Base-by-base conservation (phyloP, 2,113 vertebrate genomes). In the Chloropsis cyanopogon region DNA sequence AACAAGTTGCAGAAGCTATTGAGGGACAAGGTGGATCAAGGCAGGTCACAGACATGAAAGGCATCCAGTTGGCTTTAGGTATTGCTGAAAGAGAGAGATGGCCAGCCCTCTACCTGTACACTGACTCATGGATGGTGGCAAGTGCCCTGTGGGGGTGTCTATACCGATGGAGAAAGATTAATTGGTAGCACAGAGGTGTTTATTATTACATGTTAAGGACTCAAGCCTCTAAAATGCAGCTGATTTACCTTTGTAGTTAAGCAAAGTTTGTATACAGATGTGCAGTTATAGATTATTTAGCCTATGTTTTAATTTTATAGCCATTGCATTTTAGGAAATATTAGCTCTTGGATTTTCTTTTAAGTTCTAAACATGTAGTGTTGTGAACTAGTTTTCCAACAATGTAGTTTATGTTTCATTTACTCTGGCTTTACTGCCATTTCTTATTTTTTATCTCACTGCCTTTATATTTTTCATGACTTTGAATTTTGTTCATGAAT, bases 141-240 rank as follows among this genome's bases (percentile, higher is more conserved):
- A 24, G 49, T 65, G 11, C 25, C 5, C 24, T 44, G 25, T 54
- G 31, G 33, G 14, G 4, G 4, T 65, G 25, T 65, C 49, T 35
- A 9, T 65, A 29, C 39, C 0, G 0, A 7, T 35, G 24, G 76
- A 18, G 35, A 79, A 79, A 65, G 31, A 44, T 42, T n/a, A 35
- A 22, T 35, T 44, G 24, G 15, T 53, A 53, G 24, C 3, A 29
- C 11, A 44, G 33, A 65, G 3, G 20, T 86, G 17, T 65, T 64
- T 73, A n/a, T 73, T 70, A 54, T 22, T 63, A 12, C 19, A 25
- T 4, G 6, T 16, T 72, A 86, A 56, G 10, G 22, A 37, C 49
- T 75, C 44, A 82, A 78, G 24, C 18, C 42, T 82, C 22, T 35
- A 83, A 96, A 60, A 72, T 72, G 31, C 11, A 57, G 14, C 2